Conservation (phyloP, 2,888 invertebrate genomes). For the Brachynemurus nebulosus region DNA sequence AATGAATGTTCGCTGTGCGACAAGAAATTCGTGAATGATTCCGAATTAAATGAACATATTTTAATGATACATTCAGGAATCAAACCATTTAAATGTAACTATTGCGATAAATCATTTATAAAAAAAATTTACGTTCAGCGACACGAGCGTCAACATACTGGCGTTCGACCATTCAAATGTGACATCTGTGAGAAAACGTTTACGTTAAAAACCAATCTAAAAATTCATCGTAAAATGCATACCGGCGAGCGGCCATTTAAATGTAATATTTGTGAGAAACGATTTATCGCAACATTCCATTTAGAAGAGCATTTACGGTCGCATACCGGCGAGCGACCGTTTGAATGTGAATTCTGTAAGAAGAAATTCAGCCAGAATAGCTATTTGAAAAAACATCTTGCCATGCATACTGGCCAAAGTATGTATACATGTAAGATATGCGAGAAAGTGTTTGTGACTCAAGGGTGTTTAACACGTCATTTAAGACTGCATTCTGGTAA, state of each 20-base stretch:
- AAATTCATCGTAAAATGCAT: constrained; percentile 6
- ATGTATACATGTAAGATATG: neutral
- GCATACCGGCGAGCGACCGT: constrained; percentile 5
- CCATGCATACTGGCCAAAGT: constrained; percentile 3
- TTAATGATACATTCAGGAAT: constrained; percentile 1
- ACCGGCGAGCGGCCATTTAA: constrained; percentile 3
- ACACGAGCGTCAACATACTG: constrained; percentile 1
- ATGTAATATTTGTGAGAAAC: constrained; percentile 5
- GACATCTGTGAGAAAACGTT: constrained; percentile 4
- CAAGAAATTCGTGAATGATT: neutral
- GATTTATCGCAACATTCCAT: constrained; percentile 4
- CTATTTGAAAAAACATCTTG: constrained; percentile 6
- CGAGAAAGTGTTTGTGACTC: constrained; percentile 6
- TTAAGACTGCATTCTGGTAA: constrained; percentile 4
- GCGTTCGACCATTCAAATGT: constrained; percentile 2
- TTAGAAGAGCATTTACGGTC: constrained; percentile 7
- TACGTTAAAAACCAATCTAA: constrained; percentile 7
- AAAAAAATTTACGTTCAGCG: constrained; percentile 3
- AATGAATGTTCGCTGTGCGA: constrained; percentile 2
- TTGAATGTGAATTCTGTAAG: constrained; percentile 6
- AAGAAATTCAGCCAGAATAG: constrained; percentile 4
- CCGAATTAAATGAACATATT: neutral
- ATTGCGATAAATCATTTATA: constrained; percentile 2
- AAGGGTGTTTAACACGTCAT: constrained; percentile 4
- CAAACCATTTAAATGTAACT: constrained; percentile 4